Evolutionary conservation across 2,888 invertebrate species (phyloP).

Genomic region (Byasa hedistus): DNA sequence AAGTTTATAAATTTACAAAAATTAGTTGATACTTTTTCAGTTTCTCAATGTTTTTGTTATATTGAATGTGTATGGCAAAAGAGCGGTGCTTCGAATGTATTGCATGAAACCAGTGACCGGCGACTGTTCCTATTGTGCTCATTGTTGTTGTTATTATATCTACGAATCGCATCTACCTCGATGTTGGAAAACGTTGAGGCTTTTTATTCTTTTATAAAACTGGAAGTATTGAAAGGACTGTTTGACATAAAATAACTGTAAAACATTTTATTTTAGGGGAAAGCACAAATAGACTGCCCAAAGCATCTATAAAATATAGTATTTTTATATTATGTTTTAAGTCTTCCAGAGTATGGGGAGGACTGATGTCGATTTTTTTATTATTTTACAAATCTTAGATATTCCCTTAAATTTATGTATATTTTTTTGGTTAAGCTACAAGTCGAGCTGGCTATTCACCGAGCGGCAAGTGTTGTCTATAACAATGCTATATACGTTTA

Average conservation of each 20-base stretch:
- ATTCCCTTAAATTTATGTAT: too few species aligned
- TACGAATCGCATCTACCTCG: conserved; percentile 7
- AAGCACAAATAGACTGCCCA: not conserved
- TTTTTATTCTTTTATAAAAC: not conserved
- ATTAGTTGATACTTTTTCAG: not conserved
- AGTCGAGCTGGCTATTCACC: too few species aligned
- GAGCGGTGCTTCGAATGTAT: conserved; percentile 10
- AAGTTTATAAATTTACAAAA: too few species aligned
- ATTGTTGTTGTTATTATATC: conserved; percentile 17
- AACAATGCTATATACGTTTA: too few species aligned
- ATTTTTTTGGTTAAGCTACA: too few species aligned
- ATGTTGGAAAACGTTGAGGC: conserved; percentile 11
- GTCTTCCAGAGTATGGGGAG: too few species aligned
- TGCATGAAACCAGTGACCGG: conserved; percentile 8
- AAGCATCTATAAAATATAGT: too few species aligned
- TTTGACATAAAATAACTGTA: not conserved
- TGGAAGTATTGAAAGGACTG: not conserved
- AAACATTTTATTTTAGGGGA: not conserved
- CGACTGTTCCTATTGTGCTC: conserved; percentile 7
- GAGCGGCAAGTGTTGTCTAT: too few species aligned
- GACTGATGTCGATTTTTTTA: too few species aligned
- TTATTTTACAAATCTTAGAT: too few species aligned
- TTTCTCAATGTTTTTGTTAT: not conserved
- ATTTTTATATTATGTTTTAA: too few species aligned
- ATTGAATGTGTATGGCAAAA: conserved; percentile 3